These are phyloP conservation scores for Agrotis clavis DNA, from an alignment of 2,888 invertebrate species.

Conservation along the genomic window DNA sequence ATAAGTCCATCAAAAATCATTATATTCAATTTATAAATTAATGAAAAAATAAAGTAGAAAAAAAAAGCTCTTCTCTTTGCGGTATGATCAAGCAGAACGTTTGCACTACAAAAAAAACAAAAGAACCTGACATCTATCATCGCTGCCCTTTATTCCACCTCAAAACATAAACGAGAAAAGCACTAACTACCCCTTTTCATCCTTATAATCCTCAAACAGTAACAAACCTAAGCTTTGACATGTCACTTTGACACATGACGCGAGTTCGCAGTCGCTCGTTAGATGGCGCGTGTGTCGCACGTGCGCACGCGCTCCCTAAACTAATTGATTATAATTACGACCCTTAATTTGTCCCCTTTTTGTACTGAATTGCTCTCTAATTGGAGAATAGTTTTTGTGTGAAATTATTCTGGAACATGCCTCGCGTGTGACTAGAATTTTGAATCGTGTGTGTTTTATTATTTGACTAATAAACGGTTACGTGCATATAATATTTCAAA, in stretches of 20 bases:
- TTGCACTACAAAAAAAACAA: conserved; percentile 6
- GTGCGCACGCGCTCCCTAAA: conserved; percentile 72
- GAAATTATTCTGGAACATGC: conserved; percentile 52
- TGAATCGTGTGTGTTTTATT: conserved; percentile 43
- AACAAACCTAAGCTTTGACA: conserved; percentile 61
- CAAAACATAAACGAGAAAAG: conserved; percentile 34
- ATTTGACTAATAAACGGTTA: conserved; percentile 54
- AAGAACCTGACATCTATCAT: neutral
- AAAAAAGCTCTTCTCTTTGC: too few relatives aligned
- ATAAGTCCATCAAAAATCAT: too few relatives aligned
- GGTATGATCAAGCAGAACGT: too few relatives aligned
- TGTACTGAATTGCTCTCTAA: conserved; percentile 68
- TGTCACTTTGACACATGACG: conserved; percentile 68
- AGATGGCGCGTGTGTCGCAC: conserved; percentile 81
- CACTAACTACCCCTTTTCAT: conserved; percentile 45
- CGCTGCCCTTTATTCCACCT: conserved; percentile 25
- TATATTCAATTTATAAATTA: too few relatives aligned
- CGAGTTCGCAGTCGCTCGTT: conserved; percentile 79
- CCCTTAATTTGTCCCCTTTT: conserved; percentile 73
- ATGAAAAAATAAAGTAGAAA: too few relatives aligned
- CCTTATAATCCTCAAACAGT: conserved; percentile 54
- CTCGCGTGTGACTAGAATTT: conserved; percentile 52
- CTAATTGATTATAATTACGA: conserved; percentile 85
- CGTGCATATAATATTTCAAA: neutral
- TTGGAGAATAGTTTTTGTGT: conserved; percentile 64